Percentiles rank a stretch among this genome's conserved stretches.
Conservation (phyloP, 2,797 vertebrate species). For the Streptopelia turtur region DNA sequence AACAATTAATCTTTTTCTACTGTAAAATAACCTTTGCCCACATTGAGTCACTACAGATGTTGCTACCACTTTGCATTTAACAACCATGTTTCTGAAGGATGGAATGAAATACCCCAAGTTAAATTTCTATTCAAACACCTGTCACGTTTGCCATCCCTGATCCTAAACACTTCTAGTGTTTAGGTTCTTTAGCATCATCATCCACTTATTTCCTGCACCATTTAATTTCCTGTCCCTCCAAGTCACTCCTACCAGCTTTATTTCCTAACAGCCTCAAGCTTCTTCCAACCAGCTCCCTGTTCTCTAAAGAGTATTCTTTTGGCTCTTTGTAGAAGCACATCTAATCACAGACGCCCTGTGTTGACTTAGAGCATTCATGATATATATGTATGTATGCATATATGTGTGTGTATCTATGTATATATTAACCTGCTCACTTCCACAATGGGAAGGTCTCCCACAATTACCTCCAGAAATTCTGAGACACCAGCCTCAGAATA, state of each 20-base stretch:
- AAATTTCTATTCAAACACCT: neutral
- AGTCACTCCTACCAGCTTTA: neutral
- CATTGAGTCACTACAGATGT: neutral
- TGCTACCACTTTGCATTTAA: neutral
- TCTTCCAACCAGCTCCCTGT: neutral
- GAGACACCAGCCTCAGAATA: neutral
- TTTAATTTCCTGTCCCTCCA: neutral
- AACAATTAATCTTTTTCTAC: neutral
- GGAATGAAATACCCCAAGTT: neutral
- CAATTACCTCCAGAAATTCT: neutral
- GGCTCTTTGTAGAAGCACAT: neutral
- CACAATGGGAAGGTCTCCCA: neutral
- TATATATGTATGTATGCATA: neutral
- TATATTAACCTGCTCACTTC: neutral
- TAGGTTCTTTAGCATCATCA: neutral
- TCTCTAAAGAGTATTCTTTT: neutral
- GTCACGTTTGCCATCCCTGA: neutral
- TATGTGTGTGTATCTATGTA: no score
- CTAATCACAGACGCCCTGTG: accelerated
- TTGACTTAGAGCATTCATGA: neutral
- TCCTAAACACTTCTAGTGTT: neutral
- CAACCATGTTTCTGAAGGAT: neutral
- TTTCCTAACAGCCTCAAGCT: neutral
- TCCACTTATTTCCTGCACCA: neutral
- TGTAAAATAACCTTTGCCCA: neutral